phyloP scores from a whole-genome alignment of 2,797 vertebrate species.

The Protonibea diacanthus region DNA sequence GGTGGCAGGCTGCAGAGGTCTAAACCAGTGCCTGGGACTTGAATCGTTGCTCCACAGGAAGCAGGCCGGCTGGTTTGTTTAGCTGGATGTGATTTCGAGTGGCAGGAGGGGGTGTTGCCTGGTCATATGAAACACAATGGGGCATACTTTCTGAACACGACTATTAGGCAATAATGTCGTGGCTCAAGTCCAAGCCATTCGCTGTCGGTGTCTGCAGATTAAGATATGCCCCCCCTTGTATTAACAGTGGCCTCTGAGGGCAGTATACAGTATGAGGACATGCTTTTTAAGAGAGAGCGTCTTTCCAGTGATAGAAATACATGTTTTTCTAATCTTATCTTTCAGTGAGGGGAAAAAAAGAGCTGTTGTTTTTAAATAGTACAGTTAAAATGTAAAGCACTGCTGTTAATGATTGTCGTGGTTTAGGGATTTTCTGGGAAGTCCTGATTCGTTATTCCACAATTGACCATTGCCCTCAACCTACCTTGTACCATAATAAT shows the following conservation, averaged over 20 bases:
- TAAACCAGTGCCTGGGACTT: conserved; percentile 86
- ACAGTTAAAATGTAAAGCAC: conserved; percentile 42
- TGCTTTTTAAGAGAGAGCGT: neutral
- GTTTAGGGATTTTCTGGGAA: conserved; percentile 29
- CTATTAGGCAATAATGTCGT: conserved; percentile 87
- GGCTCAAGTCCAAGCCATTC: conserved; percentile 82
- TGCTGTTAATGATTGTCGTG: conserved; percentile 18
- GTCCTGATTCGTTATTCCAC: conserved; percentile 53
- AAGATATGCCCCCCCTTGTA: conserved; percentile 80
- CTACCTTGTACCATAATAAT: conserved; percentile 65
- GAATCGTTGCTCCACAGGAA: conserved; percentile 84
- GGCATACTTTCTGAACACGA: conserved; percentile 84
- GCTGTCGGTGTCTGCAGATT: conserved; percentile 78
- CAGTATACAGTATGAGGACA: conserved; percentile 43
- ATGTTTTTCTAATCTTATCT: conserved; percentile 14
- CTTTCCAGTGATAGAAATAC: conserved; percentile 12
- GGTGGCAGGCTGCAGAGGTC: conserved; percentile 89
- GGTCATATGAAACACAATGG: conserved; percentile 85
- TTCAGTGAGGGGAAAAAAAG: conserved; percentile 25
- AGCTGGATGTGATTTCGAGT: conserved; percentile 88
- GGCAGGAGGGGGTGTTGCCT: conserved; percentile 85
- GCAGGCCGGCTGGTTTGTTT: conserved; percentile 85
- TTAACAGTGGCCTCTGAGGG: conserved; percentile 75
- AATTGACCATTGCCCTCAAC: conserved; percentile 52
- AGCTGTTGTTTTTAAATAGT: conserved; percentile 6